Conservation (phyloP, 2,888 invertebrate species). For the Brachyptera putata region DNA sequence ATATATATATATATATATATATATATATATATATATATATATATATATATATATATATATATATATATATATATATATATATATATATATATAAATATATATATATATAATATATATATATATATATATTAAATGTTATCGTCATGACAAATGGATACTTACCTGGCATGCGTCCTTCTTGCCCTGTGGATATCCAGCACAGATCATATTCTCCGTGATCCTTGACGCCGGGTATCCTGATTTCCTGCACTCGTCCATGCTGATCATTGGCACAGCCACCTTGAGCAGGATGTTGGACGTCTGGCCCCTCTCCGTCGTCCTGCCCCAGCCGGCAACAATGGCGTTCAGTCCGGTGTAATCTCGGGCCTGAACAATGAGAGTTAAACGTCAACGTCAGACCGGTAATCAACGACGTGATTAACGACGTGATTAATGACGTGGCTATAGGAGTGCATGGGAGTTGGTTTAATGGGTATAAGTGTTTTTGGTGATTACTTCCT, state of each 20-base stretch:
- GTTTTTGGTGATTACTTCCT: no score
- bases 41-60: neutral
- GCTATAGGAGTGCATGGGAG: no score
- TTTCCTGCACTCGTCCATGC: conserved; percentile 61
- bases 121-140: no score
- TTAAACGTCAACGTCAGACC: neutral
- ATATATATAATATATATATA: no score
- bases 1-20: neutral
- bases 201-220: conserved; percentile 72
- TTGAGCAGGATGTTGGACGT: conserved; percentile 63
- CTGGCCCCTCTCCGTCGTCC: conserved; percentile 60
- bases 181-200: conserved; percentile 69
- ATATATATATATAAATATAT: no score
- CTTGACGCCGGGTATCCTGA: conserved; percentile 66
- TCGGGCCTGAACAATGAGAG: no score
- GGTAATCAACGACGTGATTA: no score
- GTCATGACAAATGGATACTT: no score
- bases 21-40: neutral
- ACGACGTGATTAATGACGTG: no score
- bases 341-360: conserved; percentile 57
- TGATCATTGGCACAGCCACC: conserved; percentile 69
- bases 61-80: neutral
- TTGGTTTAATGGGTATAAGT: no score
- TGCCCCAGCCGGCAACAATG: conserved; percentile 72
- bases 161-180: conserved; percentile 66